phyloP scores from a whole-genome alignment of 2,797 vertebrate genomes.

The Anisognathus igniventris region DNA sequence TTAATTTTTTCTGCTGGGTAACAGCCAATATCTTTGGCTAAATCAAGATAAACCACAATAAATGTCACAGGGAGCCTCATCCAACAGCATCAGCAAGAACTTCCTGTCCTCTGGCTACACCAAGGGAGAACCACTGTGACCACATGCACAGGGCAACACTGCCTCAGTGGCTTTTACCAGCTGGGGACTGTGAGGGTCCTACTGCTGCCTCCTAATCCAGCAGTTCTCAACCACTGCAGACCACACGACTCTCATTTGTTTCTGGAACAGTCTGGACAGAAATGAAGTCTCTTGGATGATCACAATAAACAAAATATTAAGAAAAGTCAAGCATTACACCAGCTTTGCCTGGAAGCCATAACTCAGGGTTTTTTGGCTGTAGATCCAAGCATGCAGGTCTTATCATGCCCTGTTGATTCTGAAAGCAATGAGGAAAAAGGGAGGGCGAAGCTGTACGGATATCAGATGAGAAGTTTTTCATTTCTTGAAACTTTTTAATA shows the following conservation, averaged over 20 bases:
- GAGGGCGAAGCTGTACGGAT: not conserved
- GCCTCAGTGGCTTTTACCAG: not conserved
- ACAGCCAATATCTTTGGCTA: not conserved
- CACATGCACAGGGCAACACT: not conserved
- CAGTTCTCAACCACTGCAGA: not conserved
- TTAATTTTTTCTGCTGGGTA: not conserved
- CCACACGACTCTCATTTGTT: not conserved
- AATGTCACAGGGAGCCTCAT: not conserved
- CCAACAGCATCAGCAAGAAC: not conserved
- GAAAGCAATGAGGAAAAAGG: not conserved
- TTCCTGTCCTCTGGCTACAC: not conserved
- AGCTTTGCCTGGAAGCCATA: not conserved
- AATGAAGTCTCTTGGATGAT: not conserved
- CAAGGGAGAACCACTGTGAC: not conserved
- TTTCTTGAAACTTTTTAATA: not conserved
- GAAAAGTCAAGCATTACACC: not conserved
- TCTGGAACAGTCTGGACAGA: not conserved
- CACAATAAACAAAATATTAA: not conserved
- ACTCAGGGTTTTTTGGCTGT: not conserved
- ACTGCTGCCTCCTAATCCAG: not conserved
- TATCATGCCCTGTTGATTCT: conserved; percentile 1
- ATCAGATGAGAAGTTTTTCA: not conserved
- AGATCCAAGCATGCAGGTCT: not conserved
- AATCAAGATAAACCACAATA: not conserved
- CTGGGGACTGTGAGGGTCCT: not conserved